Conservation (phyloP, 2,113 vertebrate genomes). For the Phoxinus phoxinus region DNA sequence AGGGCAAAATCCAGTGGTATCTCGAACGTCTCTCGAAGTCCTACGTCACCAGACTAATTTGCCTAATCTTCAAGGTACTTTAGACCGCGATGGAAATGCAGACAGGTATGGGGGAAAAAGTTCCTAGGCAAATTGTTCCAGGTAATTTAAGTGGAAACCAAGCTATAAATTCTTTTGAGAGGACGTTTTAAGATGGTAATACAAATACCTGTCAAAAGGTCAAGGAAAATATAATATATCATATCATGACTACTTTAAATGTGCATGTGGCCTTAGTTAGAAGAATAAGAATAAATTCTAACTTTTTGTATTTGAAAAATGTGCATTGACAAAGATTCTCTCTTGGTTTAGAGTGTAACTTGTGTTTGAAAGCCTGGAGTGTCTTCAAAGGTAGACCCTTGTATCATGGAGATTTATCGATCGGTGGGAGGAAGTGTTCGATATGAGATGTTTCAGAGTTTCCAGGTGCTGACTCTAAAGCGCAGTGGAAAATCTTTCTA, state of each 20-base stretch:
- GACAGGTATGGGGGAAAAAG: too few relatives aligned
- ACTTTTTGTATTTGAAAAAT: slow-evolving; percentile 31
- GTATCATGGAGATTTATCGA: slow-evolving; percentile 40
- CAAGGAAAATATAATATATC: not conserved
- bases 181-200: not conserved
- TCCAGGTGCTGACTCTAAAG: slow-evolving; percentile 34
- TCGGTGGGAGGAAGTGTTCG: not conserved
- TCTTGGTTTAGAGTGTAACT: slow-evolving; percentile 24
- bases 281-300: not conserved
- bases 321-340: slow-evolving; percentile 40
- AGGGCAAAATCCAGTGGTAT: too few relatives aligned
- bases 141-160: too few relatives aligned
- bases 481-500: not conserved
- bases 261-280: not conserved
- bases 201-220: not conserved
- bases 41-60: too few relatives aligned
- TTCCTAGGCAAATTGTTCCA: too few relatives aligned
- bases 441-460: slow-evolving; percentile 36
- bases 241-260: not conserved
- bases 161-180: not conserved
- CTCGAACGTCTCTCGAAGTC: too few relatives aligned
- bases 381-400: slow-evolving; percentile 38
- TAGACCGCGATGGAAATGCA: too few relatives aligned
- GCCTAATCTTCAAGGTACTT: too few relatives aligned
- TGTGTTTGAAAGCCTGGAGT: slow-evolving; percentile 24